Evolutionary conservation across 2,113 vertebrate genomes (phyloP), one percentile per base, ranked within the genome.

Genomic region (Jacana jacana): DNA sequence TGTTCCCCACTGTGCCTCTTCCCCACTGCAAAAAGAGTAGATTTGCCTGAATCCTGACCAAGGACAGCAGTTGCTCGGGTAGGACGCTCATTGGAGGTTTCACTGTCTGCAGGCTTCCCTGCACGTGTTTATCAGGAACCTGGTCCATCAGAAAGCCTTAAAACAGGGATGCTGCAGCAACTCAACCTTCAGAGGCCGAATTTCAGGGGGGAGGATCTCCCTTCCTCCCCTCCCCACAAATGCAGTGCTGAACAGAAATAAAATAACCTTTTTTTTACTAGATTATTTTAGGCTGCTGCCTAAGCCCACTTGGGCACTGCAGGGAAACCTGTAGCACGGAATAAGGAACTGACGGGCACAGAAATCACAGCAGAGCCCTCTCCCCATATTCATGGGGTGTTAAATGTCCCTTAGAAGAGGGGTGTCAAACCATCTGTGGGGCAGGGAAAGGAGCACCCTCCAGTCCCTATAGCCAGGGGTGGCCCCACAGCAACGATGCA

Each of bases 61-160:
- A 48, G 35, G 55, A 8, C 27, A 37, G 61, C 0, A 48, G 42
- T 4, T 2, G 1, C 33, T 48, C 4, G 5, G 57, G 51, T 37
- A 81, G 73, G 65, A 31, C 4, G 22, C 15, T 40, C 39, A n/a
- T 2, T 16, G 10, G n/a, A 52, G 42, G 35, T 20, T 44, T 75
- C 37, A 6, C 23, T 8, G 1, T 6, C 55, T 31, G 58, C 11
- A 23, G 49, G 37, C 11, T 65, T 51, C 71, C 37, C 52, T 4
- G 3, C 51, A 24, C 5, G 1, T 0, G 0, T 39, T 49, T 33
- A 11, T 31, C 20, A 2, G 7, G 30, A 46, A 13, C 44, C 35
- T 5, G 76, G 6, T 42, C 58, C 27, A 9, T 18, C 63, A 7
- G 30, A 42, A 14, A 55, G 27, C 71, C 48, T 48, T 4, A 27